Evolutionary conservation across 2,113 vertebrate species (phyloP).

Genomic region (Clarias batrachus): DNA sequence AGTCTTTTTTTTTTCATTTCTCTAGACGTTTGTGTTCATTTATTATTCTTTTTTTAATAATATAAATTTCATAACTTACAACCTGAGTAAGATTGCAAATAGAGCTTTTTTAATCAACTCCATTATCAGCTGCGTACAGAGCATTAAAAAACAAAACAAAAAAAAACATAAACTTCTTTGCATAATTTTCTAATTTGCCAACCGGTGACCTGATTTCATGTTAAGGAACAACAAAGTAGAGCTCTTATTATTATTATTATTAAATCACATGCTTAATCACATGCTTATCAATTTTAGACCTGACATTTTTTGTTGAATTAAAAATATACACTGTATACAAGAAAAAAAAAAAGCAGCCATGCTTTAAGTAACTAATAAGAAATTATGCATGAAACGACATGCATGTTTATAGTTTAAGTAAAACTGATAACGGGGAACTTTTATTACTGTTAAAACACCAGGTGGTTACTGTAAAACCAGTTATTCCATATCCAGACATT

Average conservation of each 20-base stretch:
- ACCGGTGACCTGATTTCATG: neutral
- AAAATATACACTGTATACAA: neutral
- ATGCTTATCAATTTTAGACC: neutral
- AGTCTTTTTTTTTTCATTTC: no score
- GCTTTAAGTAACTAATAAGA: neutral
- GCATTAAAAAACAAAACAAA: no score
- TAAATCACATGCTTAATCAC: neutral
- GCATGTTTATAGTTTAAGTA: no score
- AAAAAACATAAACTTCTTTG: neutral
- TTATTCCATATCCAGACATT: no score
- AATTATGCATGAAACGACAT: neutral
- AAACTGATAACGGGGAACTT: neutral
- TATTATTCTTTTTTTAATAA: no score
- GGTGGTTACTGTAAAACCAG: neutral
- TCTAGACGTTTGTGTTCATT: no score
- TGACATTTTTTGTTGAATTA: neutral
- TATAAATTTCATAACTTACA: no score
- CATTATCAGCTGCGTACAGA: neutral
- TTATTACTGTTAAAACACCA: neutral
- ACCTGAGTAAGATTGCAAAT: no score
- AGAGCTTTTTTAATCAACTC: neutral
- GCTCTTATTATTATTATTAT: neutral
- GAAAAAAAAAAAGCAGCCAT: neutral
- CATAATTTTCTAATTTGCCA: neutral
- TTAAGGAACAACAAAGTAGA: neutral